Conservation (phyloP, 2,888 invertebrate genomes). For the Nephrotoma flavescens region DNA sequence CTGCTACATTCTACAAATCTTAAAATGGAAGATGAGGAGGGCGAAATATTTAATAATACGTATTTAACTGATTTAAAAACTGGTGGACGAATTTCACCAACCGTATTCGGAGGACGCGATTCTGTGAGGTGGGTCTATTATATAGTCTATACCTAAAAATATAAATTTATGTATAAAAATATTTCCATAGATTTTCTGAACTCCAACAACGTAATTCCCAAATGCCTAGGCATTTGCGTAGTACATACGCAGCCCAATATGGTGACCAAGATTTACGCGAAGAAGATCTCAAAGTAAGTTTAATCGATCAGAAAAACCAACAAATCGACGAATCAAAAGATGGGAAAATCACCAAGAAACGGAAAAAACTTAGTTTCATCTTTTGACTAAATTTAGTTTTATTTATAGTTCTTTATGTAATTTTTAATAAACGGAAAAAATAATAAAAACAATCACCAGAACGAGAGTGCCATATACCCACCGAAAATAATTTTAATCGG, state of each 20-base stretch:
- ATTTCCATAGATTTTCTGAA: conserved; percentile 40
- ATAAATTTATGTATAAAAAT: conserved; percentile 18
- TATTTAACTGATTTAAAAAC: conserved; percentile 53
- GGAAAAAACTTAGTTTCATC: background rate
- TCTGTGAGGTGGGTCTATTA: conserved; percentile 17
- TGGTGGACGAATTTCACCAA: conserved; percentile 36
- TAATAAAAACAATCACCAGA: background rate
- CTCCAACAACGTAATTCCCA: conserved; percentile 67
- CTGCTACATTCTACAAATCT: conserved; percentile 27
- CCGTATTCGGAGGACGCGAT: conserved; percentile 17
- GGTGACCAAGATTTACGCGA: conserved; percentile 46
- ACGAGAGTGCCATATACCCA: background rate
- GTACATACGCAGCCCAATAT: conserved; percentile 70
- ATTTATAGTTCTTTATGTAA: background rate
- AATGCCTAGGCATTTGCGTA: conserved; percentile 71
- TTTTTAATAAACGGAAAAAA: background rate
- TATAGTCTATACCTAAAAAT: background rate
- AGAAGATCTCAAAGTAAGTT: conserved; percentile 49
- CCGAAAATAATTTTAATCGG: background rate
- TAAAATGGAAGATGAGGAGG: conserved; percentile 73
- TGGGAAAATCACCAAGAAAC: background rate
- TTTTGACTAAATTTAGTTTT: conserved; percentile 5
- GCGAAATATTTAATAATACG: conserved; percentile 69
- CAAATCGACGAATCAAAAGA: background rate
- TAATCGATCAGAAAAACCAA: background rate